These are phyloP conservation scores for Plebejus melissa DNA, from an alignment of 2,888 invertebrate genomes.

Conservation along the genomic window DNA sequence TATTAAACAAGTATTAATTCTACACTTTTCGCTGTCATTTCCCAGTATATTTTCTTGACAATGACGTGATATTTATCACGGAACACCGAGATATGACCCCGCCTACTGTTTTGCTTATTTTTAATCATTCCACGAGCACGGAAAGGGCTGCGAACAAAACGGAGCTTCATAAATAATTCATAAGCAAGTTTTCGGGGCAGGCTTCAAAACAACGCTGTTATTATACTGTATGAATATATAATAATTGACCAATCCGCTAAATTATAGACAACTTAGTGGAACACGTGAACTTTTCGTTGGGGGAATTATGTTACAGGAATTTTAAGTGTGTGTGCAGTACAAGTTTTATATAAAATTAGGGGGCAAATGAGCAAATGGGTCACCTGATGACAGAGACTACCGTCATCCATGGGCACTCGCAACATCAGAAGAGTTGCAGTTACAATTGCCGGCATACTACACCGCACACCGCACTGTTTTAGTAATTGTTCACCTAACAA, in stretches of 20 bases:
- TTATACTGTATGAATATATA: neutral
- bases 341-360: too few relatives aligned
- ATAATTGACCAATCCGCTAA: neutral
- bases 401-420: too few relatives aligned
- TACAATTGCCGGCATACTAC: too few relatives aligned
- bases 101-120: slow-evolving; percentile 31
- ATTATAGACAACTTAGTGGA: neutral
- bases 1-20: neutral
- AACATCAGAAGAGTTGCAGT: too few relatives aligned
- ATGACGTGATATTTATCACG: neutral
- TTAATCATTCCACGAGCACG: slow-evolving; percentile 43
- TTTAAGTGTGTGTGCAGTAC: too few relatives aligned
- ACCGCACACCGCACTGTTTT: too few relatives aligned
- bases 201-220: neutral
- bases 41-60: neutral
- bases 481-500: too few relatives aligned
- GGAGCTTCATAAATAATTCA: slow-evolving; percentile 43
- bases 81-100: neutral
- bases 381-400: too few relatives aligned
- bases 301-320: too few relatives aligned
- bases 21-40: neutral
- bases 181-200: slow-evolving; percentile 30
- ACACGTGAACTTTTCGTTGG: neutral
- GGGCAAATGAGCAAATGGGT: too few relatives aligned
- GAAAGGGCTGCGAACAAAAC: slow-evolving; percentile 37